These are phyloP conservation scores for Halichoeres trimaculatus DNA, from an alignment of 2,113 vertebrate genomes.

Conservation along the genomic window DNA sequence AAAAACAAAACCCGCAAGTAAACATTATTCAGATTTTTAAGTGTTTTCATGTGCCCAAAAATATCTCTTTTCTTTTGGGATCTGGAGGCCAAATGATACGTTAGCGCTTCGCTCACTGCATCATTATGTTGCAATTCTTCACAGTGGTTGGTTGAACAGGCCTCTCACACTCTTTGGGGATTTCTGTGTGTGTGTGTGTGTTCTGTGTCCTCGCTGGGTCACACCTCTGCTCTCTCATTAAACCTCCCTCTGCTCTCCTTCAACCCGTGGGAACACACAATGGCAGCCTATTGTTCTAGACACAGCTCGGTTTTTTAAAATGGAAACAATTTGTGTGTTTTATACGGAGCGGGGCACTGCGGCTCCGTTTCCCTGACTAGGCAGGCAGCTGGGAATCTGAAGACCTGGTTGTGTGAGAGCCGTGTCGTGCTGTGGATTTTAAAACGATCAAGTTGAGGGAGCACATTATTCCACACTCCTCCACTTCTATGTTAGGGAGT, in stretches of 20 bases:
- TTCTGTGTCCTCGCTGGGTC: slow-evolving; percentile 42
- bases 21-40: slow-evolving; percentile 77
- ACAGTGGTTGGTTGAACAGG: slow-evolving; percentile 59
- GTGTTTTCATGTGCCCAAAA: slow-evolving; percentile 76
- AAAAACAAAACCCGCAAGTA: slow-evolving; percentile 60
- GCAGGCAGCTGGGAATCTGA: slow-evolving; percentile 65
- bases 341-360: slow-evolving; percentile 52
- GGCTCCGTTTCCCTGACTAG: slow-evolving; percentile 57
- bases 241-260: slow-evolving; percentile 44
- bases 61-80: slow-evolving; percentile 67
- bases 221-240: slow-evolving; percentile 73
- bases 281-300: slow-evolving; percentile 68
- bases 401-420: slow-evolving; percentile 39
- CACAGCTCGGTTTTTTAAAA: slow-evolving; percentile 56
- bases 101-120: slow-evolving; percentile 65
- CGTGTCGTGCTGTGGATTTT: slow-evolving; percentile 58
- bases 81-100: slow-evolving; percentile 80
- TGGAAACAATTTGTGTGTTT: slow-evolving; percentile 76
- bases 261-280: slow-evolving; percentile 69
- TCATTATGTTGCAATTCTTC: slow-evolving; percentile 74
- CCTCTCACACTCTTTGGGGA: slow-evolving; percentile 55
- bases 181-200: slow-evolving; percentile 38
- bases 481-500: slow-evolving; percentile 63
- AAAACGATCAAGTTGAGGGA: slow-evolving; percentile 66
- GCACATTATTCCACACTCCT: slow-evolving; percentile 53